phyloP scores from a whole-genome alignment of 2,113 vertebrate genomes.

The Ciconia boyciana region DNA sequence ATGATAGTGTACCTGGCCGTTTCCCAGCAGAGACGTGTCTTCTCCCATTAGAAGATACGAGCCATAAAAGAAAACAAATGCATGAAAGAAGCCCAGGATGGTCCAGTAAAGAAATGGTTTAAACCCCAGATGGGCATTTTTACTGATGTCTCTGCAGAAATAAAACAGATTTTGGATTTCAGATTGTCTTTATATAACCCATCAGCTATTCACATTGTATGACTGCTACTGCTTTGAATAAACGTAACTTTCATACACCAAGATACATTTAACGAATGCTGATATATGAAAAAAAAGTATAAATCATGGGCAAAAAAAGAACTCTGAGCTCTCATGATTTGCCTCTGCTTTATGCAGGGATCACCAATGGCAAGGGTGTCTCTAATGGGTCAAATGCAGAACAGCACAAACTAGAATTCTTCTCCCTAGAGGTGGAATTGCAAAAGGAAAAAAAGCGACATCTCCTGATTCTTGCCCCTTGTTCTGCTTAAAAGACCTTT shows the following conservation, averaged over 20 bases:
- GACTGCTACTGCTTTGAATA: not conserved
- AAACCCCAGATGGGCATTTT: slow-evolving; percentile 89
- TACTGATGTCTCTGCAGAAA: slow-evolving; percentile 92
- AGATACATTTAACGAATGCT: not conserved
- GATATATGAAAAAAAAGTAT: not conserved
- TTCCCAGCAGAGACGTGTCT: slow-evolving; percentile 91
- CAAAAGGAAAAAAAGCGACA: not conserved
- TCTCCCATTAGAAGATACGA: slow-evolving; percentile 94
- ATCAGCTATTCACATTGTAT: not conserved
- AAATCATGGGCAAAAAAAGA: not conserved
- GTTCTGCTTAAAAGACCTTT: not conserved
- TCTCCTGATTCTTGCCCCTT: not conserved
- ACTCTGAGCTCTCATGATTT: not conserved
- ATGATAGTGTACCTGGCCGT: slow-evolving; percentile 88
- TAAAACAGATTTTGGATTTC: slow-evolving; percentile 13
- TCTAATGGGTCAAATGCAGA: not conserved
- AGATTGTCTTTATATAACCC: not conserved
- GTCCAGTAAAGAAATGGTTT: slow-evolving; percentile 98
- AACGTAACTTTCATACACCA: not conserved
- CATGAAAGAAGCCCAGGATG: slow-evolving; percentile 91
- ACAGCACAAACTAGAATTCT: not conserved
- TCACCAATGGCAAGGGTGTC: not conserved
- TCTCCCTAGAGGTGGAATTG: not conserved
- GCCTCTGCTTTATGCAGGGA: not conserved
- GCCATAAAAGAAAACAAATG: slow-evolving; percentile 96